A percentile compares a stretch with the other conserved stretches of the same genome.
These are phyloP conservation scores for Sialis lutaria DNA, from an alignment of 2,888 invertebrate genomes.

Conservation along the genomic window DNA sequence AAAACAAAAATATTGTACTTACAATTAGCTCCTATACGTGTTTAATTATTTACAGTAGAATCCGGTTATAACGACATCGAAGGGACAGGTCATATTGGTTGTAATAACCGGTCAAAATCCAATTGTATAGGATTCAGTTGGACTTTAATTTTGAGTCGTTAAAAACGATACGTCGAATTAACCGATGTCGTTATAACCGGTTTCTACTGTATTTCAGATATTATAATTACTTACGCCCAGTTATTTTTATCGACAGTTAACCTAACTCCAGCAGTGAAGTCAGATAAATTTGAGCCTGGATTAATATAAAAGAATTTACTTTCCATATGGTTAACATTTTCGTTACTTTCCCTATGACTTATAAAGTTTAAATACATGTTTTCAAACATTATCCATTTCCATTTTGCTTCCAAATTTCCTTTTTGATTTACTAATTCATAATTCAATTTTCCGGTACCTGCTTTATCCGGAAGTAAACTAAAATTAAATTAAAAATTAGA, in stretches of 20 bases:
- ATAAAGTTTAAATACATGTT: conserved; percentile 30
- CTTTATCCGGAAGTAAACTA: conserved; percentile 12
- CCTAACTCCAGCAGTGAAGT: conserved; percentile 32
- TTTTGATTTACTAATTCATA: conserved; percentile 26
- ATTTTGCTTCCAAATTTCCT: conserved; percentile 27
- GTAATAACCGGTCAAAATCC: no score
- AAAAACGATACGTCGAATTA: no score
- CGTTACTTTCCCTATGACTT: conserved; percentile 22
- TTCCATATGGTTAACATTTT: conserved; percentile 25
- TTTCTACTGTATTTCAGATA: no score
- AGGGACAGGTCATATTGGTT: no score
- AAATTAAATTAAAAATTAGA: not conserved
- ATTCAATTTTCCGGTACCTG: conserved; percentile 19
- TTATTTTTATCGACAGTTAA: conserved; percentile 32
- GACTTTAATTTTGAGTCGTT: no score
- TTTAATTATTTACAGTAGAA: not conserved
- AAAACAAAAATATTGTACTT: conserved; percentile 5
- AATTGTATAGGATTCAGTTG: no score
- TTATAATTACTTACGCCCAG: conserved; percentile 28
- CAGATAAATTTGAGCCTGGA: conserved; percentile 29
- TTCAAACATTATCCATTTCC: conserved; percentile 33
- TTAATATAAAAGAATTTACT: conserved; percentile 33
- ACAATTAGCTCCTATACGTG: not conserved
- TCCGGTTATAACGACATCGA: no score
- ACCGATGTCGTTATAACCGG: no score